Conservation (phyloP, 2,888 invertebrate species). For the Apantesis nais region DNA sequence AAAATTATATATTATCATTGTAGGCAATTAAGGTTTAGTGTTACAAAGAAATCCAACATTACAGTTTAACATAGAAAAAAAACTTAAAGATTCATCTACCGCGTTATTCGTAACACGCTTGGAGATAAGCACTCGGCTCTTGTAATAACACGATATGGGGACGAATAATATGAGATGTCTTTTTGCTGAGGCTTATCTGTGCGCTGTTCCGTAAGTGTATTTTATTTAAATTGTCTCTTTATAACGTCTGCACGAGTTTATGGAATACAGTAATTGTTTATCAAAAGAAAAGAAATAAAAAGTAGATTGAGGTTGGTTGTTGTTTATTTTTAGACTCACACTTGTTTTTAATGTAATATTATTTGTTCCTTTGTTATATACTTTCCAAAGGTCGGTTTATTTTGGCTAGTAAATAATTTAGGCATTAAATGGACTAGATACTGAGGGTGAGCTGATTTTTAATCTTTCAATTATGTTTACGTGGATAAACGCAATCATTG, state of each 20-base stretch:
- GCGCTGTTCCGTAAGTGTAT: conserved; percentile 47
- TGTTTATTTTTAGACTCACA: neutral
- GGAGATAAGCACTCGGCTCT: conserved; percentile 56
- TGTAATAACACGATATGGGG: conserved; percentile 74
- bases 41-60: neutral
- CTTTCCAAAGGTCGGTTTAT: neutral
- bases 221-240: conserved; percentile 61
- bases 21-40: neutral
- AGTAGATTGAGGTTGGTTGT: neutral
- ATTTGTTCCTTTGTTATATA: neutral
- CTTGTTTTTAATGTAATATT: neutral
- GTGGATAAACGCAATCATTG: neutral
- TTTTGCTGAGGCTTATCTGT: conserved; percentile 62
- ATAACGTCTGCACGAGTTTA: conserved; percentile 19
- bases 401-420: neutral
- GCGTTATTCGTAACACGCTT: conserved; percentile 34
- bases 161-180: conserved; percentile 69
- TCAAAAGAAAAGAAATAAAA: neutral
- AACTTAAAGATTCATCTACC: conserved; percentile 41
- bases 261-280: neutral
- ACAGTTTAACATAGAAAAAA: neutral
- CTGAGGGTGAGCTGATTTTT: neutral
- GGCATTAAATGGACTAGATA: too few species aligned
- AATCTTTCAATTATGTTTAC: neutral
- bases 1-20: neutral